Conservation (phyloP, 2,797 vertebrate species). For the Columba guinea region DNA sequence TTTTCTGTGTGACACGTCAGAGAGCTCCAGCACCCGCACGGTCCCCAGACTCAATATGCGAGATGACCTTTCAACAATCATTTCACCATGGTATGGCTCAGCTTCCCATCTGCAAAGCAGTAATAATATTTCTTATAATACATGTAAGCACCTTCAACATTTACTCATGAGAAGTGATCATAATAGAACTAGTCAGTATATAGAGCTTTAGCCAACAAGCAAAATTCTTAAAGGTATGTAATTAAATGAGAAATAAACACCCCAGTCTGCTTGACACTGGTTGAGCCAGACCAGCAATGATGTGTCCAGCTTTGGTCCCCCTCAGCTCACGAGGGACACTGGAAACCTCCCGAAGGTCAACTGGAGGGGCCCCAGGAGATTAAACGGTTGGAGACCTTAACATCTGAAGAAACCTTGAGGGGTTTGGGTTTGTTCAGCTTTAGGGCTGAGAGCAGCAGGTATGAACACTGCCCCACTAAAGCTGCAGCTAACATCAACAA, state of each 20-base stretch:
- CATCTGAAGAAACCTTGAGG: accelerated
- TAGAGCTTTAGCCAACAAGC: neutral
- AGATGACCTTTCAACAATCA: neutral
- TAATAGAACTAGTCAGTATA: neutral
- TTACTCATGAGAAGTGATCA: neutral
- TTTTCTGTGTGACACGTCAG: neutral
- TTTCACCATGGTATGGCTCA: neutral
- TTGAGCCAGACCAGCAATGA: neutral
- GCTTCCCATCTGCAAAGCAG: neutral
- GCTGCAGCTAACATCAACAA: neutral
- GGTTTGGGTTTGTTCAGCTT: neutral
- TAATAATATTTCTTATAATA: neutral
- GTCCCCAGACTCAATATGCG: neutral
- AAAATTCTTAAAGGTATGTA: neutral
- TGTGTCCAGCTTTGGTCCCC: neutral
- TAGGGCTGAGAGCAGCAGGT: neutral
- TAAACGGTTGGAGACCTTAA: neutral
- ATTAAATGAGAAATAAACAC: neutral
- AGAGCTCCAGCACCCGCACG: neutral
- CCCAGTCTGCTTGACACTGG: neutral
- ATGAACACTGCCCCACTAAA: neutral
- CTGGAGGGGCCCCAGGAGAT: neutral
- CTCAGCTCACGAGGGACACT: neutral
- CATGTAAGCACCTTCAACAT: neutral
- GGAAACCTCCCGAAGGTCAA: neutral